Evolutionary conservation across 2,797 vertebrate species (phyloP).

Genomic region (Vireo griseus): DNA sequence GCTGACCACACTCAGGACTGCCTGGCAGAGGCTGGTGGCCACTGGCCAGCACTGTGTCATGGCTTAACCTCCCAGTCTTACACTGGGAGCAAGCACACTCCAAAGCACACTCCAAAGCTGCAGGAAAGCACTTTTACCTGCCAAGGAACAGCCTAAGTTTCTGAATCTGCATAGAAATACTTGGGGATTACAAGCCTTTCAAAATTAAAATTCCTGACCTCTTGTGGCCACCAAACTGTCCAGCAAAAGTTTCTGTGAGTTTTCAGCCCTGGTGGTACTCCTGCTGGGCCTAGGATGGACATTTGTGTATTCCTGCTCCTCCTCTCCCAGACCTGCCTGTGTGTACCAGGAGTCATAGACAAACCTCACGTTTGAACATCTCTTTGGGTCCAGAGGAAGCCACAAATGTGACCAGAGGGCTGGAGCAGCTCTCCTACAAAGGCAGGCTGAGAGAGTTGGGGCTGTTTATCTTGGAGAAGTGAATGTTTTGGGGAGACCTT

Average conservation of each 20-base stretch:
- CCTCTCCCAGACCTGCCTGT: neutral
- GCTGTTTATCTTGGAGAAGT: neutral
- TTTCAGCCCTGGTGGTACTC: neutral
- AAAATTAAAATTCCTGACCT: neutral
- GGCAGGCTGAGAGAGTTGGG: neutral
- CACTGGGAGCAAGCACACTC: too few species aligned
- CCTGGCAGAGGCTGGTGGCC: neutral
- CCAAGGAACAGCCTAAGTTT: neutral
- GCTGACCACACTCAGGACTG: fast-evolving
- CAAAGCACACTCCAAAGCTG: neutral
- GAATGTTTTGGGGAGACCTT: neutral
- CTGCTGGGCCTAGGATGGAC: fast-evolving
- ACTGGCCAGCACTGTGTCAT: fast-evolving
- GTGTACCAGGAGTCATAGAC: neutral
- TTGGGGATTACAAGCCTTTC: neutral
- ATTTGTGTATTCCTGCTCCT: neutral
- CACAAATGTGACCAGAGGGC: neutral
- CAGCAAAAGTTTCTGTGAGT: neutral
- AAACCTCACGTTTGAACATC: neutral
- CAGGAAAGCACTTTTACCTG: neutral
- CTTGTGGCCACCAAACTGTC: neutral
- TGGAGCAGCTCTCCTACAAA: neutral
- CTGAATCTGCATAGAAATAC: neutral
- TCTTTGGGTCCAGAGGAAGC: neutral
- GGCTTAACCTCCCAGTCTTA: neutral